These are phyloP conservation scores for Lophochroa leadbeateri DNA, from an alignment of 2,113 vertebrate genomes.

Conservation along the genomic window DNA sequence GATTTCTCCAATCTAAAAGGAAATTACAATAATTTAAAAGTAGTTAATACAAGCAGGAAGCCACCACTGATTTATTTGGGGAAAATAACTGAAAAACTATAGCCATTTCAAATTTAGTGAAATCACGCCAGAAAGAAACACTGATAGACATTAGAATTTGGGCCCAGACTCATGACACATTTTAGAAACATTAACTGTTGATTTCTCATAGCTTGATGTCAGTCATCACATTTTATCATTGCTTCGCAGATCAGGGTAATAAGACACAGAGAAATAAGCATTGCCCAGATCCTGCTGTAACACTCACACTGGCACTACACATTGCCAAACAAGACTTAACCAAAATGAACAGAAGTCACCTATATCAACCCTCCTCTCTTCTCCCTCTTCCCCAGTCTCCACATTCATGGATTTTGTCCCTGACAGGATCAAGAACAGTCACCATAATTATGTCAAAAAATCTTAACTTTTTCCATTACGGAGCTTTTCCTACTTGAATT, in stretches of 20 bases:
- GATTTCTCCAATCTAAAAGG: neutral
- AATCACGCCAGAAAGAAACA: neutral
- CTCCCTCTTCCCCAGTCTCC: neutral
- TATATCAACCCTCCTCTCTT: neutral
- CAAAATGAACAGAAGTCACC: neutral
- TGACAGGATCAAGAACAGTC: neutral
- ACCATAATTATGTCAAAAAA: neutral
- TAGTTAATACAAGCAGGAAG: neutral
- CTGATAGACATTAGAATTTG: neutral
- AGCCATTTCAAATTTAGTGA: neutral
- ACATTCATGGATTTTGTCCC: neutral
- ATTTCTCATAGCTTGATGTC: neutral
- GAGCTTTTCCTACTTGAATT: neutral
- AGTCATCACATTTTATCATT: neutral
- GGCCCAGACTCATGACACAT: neutral
- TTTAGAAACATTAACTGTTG: neutral
- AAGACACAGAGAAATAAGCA: neutral
- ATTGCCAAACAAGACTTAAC: neutral
- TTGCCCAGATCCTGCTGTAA: neutral
- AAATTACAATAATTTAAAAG: neutral
- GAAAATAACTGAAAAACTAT: neutral
- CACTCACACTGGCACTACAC: neutral
- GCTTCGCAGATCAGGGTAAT: neutral
- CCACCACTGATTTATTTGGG: neutral
- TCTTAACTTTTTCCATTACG: neutral